Evolutionary conservation across 2,113 vertebrate genomes (phyloP).

Genomic region (Leptobrachium leishanense): DNA sequence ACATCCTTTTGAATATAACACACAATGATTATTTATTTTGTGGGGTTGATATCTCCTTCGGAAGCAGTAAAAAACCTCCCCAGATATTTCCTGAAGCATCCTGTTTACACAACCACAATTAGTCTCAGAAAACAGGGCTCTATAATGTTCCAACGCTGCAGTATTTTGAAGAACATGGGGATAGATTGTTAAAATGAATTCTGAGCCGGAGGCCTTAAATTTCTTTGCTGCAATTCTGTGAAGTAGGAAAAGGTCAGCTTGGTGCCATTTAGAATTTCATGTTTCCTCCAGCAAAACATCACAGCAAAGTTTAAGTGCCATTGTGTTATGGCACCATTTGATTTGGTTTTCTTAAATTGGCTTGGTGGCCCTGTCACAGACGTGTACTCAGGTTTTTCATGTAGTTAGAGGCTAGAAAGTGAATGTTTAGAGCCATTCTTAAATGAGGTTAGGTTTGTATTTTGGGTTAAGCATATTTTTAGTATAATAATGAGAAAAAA

Average conservation of each 20-base stretch:
- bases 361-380: conserved; percentile 12
- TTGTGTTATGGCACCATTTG: conserved; percentile 18
- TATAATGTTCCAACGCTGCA: not conserved
- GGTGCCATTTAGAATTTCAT: conserved; percentile 43
- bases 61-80: not conserved
- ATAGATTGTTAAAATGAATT: conserved; percentile 35
- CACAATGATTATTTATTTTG: no score
- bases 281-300: conserved; percentile 22
- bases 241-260: conserved; percentile 45
- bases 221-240: conserved; percentile 42
- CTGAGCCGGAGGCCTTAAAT: conserved; percentile 31
- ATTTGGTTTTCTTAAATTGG: conserved; percentile 20
- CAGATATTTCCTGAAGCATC: not conserved
- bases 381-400: conserved; percentile 9
- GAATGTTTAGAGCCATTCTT: not conserved
- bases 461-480: no score
- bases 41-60: not conserved
- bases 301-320: conserved; percentile 32
- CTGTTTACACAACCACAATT: not conserved
- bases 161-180: conserved; percentile 7
- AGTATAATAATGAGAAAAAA: no score
- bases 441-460: no score
- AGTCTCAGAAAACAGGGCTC: not conserved
- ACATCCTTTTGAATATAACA: no score
- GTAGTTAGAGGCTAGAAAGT: not conserved